Conservation (phyloP, 2,113 vertebrate species). For the Euleptes europaea region DNA sequence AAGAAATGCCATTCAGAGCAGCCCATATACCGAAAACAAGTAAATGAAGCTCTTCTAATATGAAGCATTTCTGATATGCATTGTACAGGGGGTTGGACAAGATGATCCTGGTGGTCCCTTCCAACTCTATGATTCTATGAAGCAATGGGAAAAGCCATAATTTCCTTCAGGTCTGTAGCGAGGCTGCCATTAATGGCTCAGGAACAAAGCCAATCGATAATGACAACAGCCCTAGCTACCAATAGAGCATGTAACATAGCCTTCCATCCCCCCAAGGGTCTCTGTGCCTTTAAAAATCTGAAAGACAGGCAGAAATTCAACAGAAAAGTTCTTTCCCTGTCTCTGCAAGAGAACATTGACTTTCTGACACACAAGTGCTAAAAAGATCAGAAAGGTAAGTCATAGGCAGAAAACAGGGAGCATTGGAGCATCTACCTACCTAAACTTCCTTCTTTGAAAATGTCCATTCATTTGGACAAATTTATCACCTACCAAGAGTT, state of each 20-base stretch:
- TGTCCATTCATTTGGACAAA: no score
- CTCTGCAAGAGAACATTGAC: background rate
- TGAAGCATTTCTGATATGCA: no score
- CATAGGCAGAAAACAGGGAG: background rate
- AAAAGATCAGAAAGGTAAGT: no score
- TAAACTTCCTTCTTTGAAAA: no score
- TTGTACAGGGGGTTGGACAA: no score
- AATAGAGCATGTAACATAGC: no score
- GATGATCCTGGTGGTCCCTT: no score
- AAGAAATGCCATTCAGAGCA: background rate
- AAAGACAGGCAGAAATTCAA: background rate
- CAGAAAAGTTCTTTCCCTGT: background rate
- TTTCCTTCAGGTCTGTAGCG: background rate
- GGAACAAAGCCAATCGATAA: background rate
- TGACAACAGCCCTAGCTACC: background rate
- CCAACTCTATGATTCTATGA: no score
- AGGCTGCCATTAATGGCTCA: background rate
- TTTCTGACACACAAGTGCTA: background rate
- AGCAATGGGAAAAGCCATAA: background rate
- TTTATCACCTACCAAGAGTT: no score
- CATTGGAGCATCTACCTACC: no score
- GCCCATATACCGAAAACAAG: background rate
- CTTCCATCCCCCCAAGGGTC: no score
- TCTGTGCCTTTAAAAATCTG: background rate
- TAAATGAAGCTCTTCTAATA: no score